Percentiles rank a stretch among this genome's conserved stretches.
phyloP scores from a whole-genome alignment of 2,797 vertebrate species.

The Lutra lutra region DNA sequence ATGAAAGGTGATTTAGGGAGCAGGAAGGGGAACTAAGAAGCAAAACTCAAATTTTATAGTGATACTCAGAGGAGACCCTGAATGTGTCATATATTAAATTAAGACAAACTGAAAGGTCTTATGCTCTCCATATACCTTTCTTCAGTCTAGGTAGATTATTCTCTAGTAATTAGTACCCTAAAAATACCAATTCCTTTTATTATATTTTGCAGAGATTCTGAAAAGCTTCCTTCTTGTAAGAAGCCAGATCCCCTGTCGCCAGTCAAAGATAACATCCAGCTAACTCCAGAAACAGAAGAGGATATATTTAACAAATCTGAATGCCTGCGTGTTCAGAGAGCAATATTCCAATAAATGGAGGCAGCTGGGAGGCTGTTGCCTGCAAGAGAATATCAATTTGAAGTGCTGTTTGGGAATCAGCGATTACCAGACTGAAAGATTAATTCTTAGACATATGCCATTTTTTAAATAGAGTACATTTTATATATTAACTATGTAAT shows the following conservation, averaged over 20 bases:
- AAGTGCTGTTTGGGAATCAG: background rate
- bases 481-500: constrained; percentile 69
- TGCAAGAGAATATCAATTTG: constrained; percentile 2
- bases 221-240: constrained; percentile 86
- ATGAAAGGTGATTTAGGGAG: constrained; percentile 7
- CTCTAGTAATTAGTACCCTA: background rate
- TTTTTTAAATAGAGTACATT: constrained; percentile 40
- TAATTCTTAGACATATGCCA: background rate
- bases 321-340: constrained; percentile 81
- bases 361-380: background rate
- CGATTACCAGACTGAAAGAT: background rate
- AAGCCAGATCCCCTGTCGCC: constrained; percentile 90
- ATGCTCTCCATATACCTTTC: background rate
- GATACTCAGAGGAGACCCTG: background rate
- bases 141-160: background rate
- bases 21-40: background rate
- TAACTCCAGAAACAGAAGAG: constrained; percentile 85
- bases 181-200: constrained; percentile 35
- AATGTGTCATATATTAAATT: background rate
- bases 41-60: background rate
- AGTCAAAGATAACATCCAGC: constrained; percentile 89
- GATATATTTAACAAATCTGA: constrained; percentile 83
- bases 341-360: constrained; percentile 84
- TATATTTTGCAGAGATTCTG: constrained; percentile 88
- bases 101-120: background rate